phyloP scores from a whole-genome alignment of 1,140 invertebrate genomes.

The Aphaenogaster ashmeadi region DNA sequence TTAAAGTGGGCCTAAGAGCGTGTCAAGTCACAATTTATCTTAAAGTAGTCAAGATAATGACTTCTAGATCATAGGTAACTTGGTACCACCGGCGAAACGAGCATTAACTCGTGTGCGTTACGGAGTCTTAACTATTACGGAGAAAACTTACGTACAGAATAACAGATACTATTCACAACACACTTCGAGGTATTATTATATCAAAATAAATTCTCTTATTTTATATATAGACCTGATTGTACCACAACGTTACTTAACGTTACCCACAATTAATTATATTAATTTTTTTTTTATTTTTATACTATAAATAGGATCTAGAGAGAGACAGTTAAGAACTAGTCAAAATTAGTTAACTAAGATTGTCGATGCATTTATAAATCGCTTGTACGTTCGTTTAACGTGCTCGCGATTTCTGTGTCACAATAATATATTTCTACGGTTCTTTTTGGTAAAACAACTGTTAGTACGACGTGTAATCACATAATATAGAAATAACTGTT shows the following conservation, averaged over 20 bases:
- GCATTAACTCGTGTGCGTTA: conserved; percentile 36
- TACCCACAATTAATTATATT: conserved; percentile 12
- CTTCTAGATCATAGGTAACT: conserved; percentile 80
- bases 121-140: conserved; percentile 1
- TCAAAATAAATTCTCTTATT: background rate
- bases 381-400: background rate
- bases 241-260: background rate
- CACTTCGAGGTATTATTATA: conserved; percentile 28
- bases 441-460: conserved; percentile 38
- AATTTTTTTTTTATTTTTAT: conserved; percentile 15
- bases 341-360: background rate
- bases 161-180: conserved; percentile 38
- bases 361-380: background rate
- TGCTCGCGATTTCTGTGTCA: background rate
- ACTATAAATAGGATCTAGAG: background rate
- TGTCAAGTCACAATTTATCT: conserved; percentile 17
- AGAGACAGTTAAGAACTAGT: background rate
- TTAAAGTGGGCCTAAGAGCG: background rate
- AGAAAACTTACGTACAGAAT: conserved; percentile 4
- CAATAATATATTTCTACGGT: conserved; percentile 19
- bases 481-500: background rate
- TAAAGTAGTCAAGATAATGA: conserved; percentile 15
- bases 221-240: conserved; percentile 1
- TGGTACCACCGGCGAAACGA: conserved; percentile 80
- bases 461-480: conserved; percentile 8